A percentile compares a stretch with the other conserved stretches of the same genome.
Evolutionary conservation across 2,113 vertebrate species (phyloP).

Genomic region (Odocoileus hemionus): DNA sequence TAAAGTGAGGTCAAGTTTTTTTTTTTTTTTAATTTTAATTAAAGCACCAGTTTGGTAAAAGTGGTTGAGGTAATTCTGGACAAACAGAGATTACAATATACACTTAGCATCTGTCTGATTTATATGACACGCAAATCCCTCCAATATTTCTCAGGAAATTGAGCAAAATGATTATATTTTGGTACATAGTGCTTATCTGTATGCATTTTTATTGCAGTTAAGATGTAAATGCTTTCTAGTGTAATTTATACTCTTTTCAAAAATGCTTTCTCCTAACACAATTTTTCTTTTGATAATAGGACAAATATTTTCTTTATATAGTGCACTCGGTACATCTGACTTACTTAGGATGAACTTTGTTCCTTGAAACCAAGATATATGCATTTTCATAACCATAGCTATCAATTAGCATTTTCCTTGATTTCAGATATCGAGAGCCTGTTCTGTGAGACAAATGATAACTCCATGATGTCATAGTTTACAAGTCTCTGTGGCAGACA

Average conservation of each 20-base stretch:
- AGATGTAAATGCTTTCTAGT: neutral
- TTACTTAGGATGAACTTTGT: neutral
- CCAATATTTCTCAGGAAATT: constrained; percentile 15
- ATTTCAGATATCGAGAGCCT: neutral
- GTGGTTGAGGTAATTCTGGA: neutral
- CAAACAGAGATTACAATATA: neutral
- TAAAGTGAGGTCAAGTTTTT: neutral
- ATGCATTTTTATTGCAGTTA: neutral
- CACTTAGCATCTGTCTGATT: neutral
- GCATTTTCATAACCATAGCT: neutral
- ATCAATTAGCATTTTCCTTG: neutral
- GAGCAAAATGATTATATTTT: neutral
- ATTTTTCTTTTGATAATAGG: neutral
- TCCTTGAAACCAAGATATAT: neutral
- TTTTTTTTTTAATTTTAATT: neutral
- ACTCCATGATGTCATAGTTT: neutral
- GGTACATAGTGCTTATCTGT: neutral
- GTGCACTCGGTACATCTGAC: neutral
- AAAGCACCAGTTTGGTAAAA: neutral
- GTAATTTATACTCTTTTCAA: neutral
- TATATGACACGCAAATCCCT: neutral
- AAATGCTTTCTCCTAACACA: neutral
- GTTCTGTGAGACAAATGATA: neutral
- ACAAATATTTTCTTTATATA: neutral
- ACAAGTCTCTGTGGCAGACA: neutral